Base-by-base conservation (phyloP, 2,888 invertebrate genomes). In the Drosophila multiciliata region DNA sequence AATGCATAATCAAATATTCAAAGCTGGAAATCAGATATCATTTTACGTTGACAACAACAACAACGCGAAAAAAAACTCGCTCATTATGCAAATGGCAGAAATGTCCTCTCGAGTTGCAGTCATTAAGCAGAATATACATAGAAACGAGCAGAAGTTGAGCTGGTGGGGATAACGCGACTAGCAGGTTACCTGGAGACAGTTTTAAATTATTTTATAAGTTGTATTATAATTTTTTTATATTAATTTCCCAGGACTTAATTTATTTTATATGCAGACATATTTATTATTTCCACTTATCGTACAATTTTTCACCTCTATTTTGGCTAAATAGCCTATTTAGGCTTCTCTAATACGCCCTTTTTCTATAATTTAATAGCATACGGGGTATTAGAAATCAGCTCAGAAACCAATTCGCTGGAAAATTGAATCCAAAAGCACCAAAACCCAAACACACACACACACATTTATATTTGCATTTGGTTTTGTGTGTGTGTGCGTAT, bases 61-160 rank as follows among this genome's bases (percentile, higher is more conserved):
- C n/a, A 50, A 9, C 26, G 29, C 1, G n/a, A 32, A 52, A 35
- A 35, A 48, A 32, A 49, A 40, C 48, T 54, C 55, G 29, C 71
- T 87, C 73, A 85, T 85, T 85, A 85, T 85, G 84, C 81, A 85
- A 81, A 85, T 74, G 59, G 33, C 23, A 15, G n/a, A 62, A 82
- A 52, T 65, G 76, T 68, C 57, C 68, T 61, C 76, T 66, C 64
- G 65, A 58, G 70, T 65, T 66, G 66, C 70, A 74, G 61, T 73
- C 86, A 83, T 83, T 85, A 77, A 85, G 73, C 72, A 69, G 58
- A 66, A 69, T 62, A 62, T 48, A 32, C 36, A 66, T 58, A 42
- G 60, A 42, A 68, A 49, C 38, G 35, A n/a, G n/a, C 40, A 12
- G 9, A 2, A 49, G 20, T 3, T 12, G 20, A 7, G 12, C 12